These are phyloP conservation scores for Diploscapter pachys DNA, from an alignment of 1,140 invertebrate genomes.

Conservation along the genomic window DNA sequence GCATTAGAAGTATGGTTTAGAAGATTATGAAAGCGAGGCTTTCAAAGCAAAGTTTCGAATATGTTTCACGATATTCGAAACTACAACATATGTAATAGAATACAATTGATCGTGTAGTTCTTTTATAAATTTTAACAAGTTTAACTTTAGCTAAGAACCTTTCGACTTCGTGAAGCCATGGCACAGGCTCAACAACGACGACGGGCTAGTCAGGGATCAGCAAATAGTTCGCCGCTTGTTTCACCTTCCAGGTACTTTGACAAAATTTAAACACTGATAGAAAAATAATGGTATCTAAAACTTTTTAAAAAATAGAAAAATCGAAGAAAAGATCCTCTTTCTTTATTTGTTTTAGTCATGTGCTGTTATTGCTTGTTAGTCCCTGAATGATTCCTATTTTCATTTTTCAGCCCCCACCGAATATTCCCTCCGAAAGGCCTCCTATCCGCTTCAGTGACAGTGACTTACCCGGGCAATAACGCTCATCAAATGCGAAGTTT, in stretches of 20 bases:
- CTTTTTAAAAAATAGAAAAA: not conserved
- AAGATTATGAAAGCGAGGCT: too few relatives aligned
- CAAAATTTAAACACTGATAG: not conserved
- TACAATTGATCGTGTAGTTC: too few relatives aligned
- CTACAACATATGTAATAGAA: too few relatives aligned
- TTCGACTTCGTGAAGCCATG: constrained; percentile 13
- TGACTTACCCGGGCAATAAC: constrained; percentile 13
- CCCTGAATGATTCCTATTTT: too few relatives aligned
- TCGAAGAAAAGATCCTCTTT: not conserved
- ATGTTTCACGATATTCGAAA: too few relatives aligned
- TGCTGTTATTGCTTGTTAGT: too few relatives aligned
- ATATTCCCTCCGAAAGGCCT: constrained; percentile 9
- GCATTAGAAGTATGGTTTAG: too few relatives aligned
- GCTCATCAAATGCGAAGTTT: not conserved
- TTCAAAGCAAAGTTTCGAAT: too few relatives aligned
- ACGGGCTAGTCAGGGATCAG: constrained; percentile 5
- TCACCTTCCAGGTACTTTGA: constrained; percentile 3
- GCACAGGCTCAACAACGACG: constrained; percentile 9
- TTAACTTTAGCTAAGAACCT: constrained; percentile 1
- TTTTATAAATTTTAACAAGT: too few relatives aligned
- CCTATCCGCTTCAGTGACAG: constrained; percentile 1
- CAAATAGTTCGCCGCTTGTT: not conserved
- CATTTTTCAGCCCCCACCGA: too few relatives aligned
- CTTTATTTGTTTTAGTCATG: not conserved
- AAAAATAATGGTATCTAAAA: not conserved